Evolutionary conservation across 2,888 invertebrate species (phyloP).

Genomic region (Agrotis puta): DNA sequence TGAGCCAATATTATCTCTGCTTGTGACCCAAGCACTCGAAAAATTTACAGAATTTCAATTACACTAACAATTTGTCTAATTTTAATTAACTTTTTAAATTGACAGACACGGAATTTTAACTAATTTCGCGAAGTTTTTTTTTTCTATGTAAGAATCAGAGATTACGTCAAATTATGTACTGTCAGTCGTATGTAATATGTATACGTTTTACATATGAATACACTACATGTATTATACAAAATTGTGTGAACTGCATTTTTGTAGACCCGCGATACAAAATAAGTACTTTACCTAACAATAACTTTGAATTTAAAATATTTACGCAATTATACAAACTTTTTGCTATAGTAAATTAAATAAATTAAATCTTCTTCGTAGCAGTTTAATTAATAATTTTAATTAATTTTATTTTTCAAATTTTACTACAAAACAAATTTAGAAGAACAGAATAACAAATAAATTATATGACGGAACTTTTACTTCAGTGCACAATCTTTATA

Average conservation of each 20-base stretch:
- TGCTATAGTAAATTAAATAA: conserved; percentile 6
- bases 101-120: conserved; percentile 72
- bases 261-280: conserved; percentile 24
- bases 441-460: conserved; percentile 18
- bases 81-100: conserved; percentile 77
- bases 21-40: conserved; percentile 36
- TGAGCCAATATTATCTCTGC: conserved; percentile 30
- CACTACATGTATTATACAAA: conserved; percentile 60
- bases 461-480: background rate
- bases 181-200: conserved; percentile 64
- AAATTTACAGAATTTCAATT: conserved; percentile 51
- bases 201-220: conserved; percentile 59
- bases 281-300: conserved; percentile 4
- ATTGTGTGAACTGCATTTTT: conserved; percentile 49
- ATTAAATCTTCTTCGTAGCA: conserved; percentile 22
- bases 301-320: background rate
- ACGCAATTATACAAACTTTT: conserved; percentile 10
- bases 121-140: conserved; percentile 48
- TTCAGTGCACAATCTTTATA: background rate
- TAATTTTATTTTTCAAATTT: conserved; percentile 46
- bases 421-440: conserved; percentile 41
- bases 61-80: conserved; percentile 64
- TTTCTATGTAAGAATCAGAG: conserved; percentile 36
- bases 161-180: conserved; percentile 62
- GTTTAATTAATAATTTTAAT: conserved; percentile 11